Evolutionary conservation across 2,113 vertebrate genomes (phyloP).

Genomic region (Ctenodactylus gundi): DNA sequence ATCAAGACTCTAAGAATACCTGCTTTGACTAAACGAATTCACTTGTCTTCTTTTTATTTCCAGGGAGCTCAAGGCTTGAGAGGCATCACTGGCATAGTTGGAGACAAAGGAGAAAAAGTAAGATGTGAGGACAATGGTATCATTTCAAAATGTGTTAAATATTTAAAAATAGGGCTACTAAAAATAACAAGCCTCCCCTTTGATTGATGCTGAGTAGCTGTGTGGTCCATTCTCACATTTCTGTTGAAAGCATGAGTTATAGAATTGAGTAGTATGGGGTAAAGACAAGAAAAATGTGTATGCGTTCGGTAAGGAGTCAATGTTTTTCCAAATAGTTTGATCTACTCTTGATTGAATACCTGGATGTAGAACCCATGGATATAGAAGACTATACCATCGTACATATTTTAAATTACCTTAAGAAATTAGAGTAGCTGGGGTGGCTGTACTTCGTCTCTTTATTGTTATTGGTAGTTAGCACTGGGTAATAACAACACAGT

Average conservation of each 20-base stretch:
- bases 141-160: background rate
- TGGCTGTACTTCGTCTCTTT: background rate
- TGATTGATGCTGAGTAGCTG: background rate
- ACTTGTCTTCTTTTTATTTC: constrained; percentile 63
- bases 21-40: background rate
- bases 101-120: constrained; percentile 93
- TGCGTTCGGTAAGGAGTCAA: background rate
- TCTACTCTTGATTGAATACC: background rate
- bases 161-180: background rate
- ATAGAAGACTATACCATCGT: background rate
- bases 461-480: background rate
- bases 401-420: background rate
- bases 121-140: constrained; percentile 64
- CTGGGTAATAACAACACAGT: background rate
- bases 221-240: background rate
- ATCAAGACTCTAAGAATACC: background rate
- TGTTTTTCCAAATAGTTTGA: background rate
- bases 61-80: constrained; percentile 93
- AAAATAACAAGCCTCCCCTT: background rate
- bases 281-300: background rate
- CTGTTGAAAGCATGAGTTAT: background rate
- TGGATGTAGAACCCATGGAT: background rate
- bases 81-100: constrained; percentile 92
- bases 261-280: background rate
- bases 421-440: background rate